phyloP scores from a whole-genome alignment of 2,888 invertebrate species.

The Lathronympha strigana region DNA sequence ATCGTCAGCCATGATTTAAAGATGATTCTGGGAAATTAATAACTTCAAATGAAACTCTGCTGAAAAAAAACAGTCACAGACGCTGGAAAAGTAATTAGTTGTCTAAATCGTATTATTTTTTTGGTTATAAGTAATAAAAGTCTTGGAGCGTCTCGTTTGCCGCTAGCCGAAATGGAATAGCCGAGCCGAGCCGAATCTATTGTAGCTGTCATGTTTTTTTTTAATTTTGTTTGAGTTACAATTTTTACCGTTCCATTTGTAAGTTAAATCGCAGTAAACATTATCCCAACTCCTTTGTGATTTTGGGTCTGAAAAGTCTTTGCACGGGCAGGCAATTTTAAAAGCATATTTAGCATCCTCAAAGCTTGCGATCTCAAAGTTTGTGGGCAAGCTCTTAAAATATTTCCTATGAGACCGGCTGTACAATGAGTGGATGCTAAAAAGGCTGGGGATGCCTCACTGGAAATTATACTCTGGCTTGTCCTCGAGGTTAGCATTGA shows the following conservation, averaged over 20 bases:
- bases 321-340: too few relatives aligned
- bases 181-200: not conserved
- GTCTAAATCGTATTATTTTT: not conserved
- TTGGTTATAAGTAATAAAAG: conserved; percentile 19
- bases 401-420: too few relatives aligned
- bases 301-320: too few relatives aligned
- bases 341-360: too few relatives aligned
- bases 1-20: conserved; percentile 69
- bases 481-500: too few relatives aligned
- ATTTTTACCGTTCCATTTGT: not conserved
- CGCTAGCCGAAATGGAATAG: not conserved
- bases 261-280: too few relatives aligned
- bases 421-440: too few relatives aligned
- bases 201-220: conserved; percentile 2
- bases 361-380: too few relatives aligned
- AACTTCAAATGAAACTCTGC: not conserved
- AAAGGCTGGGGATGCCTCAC: too few relatives aligned
- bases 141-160: not conserved
- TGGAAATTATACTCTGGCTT: too few relatives aligned
- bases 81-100: conserved; percentile 2
- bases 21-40: not conserved
- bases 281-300: too few relatives aligned
- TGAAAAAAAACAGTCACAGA: not conserved
- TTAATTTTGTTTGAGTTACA: not conserved
- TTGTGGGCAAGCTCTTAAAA: too few relatives aligned